These are phyloP conservation scores for Stenchaetothrips biformis DNA, from an alignment of 2,888 invertebrate genomes.

Conservation along the genomic window DNA sequence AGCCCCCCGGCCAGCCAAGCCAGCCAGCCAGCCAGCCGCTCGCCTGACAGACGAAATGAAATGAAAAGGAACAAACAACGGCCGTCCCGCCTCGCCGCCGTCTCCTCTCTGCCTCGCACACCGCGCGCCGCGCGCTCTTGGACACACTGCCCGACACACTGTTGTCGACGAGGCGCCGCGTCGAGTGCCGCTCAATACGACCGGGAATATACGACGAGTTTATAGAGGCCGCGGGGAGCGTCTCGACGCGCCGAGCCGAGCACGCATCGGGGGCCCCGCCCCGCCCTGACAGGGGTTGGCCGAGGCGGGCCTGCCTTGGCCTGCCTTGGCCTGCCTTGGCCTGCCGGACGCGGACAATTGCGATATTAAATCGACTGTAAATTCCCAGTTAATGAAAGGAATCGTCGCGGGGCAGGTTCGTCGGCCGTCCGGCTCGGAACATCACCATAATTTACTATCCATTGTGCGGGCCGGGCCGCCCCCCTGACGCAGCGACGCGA, in stretches of 20 bases:
- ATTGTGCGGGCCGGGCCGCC: not conserved
- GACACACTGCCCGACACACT: not conserved
- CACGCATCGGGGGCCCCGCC: not conserved
- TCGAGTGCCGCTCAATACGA: not conserved
- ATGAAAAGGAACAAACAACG: not conserved
- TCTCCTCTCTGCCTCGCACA: not conserved
- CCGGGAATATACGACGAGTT: not conserved
- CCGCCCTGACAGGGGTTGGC: not conserved
- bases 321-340: not conserved
- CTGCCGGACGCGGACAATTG: constrained; percentile 16
- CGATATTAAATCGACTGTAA: constrained; percentile 24
- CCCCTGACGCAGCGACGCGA: not conserved
- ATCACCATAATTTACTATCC: constrained; percentile 23
- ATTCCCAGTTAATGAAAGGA: constrained; percentile 22
- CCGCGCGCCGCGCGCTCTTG: not conserved
- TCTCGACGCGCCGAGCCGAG: not conserved
- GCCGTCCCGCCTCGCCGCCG: not conserved
- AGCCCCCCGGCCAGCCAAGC: not conserved
- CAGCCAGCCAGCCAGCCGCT: not conserved
- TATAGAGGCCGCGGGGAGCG: not conserved
- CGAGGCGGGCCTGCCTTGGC: not conserved
- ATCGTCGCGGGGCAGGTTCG: not conserved
- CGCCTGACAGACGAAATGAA: not conserved
- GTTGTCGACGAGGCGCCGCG: not conserved
- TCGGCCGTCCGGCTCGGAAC: not conserved